Percentiles rank a stretch among this genome's conserved stretches.
Evolutionary conservation across 2,888 invertebrate genomes (phyloP).

Genomic region (Aquatica leii): DNA sequence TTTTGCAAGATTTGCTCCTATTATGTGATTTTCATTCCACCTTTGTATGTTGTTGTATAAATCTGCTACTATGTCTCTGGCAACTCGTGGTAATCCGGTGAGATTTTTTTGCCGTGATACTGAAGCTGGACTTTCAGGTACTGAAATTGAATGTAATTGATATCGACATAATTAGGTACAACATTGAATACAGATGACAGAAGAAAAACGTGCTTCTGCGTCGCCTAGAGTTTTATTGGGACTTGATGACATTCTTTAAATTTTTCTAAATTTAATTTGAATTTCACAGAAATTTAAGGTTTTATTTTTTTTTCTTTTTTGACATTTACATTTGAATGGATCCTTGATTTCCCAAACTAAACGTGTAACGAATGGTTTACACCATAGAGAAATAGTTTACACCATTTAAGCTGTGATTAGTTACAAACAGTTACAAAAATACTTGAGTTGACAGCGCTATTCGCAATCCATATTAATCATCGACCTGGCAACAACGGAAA

Average conservation of each 20-base stretch:
- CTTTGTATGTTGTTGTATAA: slow-evolving; percentile 63
- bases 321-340: too few species aligned
- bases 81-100: slow-evolving; percentile 65
- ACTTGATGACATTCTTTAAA: slow-evolving; percentile 13
- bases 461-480: too few species aligned
- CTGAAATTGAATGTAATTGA: slow-evolving; percentile 47
- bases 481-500: too few species aligned
- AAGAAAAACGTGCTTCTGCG: slow-evolving; percentile 35
- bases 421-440: too few species aligned
- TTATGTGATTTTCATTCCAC: slow-evolving; percentile 63
- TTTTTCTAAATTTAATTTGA: not conserved
- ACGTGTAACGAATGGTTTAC: too few species aligned
- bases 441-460: too few species aligned
- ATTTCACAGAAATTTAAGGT: not conserved
- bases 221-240: slow-evolving; percentile 13
- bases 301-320: too few species aligned
- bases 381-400: too few species aligned
- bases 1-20: slow-evolving; percentile 59
- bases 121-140: slow-evolving; percentile 56
- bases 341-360: too few species aligned
- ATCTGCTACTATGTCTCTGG: slow-evolving; percentile 66
- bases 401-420: too few species aligned
- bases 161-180: slow-evolving; percentile 15
- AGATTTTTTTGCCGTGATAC: slow-evolving; percentile 61
- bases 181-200: slow-evolving; percentile 42